Evolutionary conservation across 2,797 vertebrate species (phyloP).

Genomic region (Acanthis flammea): DNA sequence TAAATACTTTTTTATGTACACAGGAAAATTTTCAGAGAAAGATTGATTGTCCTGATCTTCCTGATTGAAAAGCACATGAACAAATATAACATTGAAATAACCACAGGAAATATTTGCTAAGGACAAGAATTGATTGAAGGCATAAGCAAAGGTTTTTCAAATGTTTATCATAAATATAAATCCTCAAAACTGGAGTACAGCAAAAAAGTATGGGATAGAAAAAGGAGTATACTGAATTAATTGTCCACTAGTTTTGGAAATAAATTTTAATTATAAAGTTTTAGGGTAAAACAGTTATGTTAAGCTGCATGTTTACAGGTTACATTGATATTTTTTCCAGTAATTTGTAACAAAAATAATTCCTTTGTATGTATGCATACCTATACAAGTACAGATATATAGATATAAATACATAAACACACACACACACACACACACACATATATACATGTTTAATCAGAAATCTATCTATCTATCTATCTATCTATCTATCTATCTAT

Average conservation of each 20-base stretch:
- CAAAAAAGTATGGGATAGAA: background rate
- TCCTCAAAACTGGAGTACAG: background rate
- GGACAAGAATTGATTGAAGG: background rate
- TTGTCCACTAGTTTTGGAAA: background rate
- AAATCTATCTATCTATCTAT: background rate
- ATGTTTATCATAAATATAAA: background rate
- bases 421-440: no score
- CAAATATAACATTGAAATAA: background rate
- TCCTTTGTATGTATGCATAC: background rate
- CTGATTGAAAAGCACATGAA: background rate
- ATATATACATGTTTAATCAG: rapidly evolving
- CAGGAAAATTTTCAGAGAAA: background rate
- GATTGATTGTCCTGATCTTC: background rate
- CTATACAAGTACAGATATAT: background rate
- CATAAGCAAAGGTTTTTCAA: background rate
- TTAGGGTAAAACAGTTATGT: background rate
- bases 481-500: background rate
- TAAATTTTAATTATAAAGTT: background rate
- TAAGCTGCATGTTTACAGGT: background rate
- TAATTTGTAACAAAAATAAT: background rate
- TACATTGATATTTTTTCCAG: background rate
- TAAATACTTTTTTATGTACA: background rate
- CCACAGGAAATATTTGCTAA: background rate
- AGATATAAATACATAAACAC: background rate
- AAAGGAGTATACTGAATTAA: background rate